phyloP scores from a whole-genome alignment of 1,140 invertebrate species.

The Oncopodura yosiiana region DNA sequence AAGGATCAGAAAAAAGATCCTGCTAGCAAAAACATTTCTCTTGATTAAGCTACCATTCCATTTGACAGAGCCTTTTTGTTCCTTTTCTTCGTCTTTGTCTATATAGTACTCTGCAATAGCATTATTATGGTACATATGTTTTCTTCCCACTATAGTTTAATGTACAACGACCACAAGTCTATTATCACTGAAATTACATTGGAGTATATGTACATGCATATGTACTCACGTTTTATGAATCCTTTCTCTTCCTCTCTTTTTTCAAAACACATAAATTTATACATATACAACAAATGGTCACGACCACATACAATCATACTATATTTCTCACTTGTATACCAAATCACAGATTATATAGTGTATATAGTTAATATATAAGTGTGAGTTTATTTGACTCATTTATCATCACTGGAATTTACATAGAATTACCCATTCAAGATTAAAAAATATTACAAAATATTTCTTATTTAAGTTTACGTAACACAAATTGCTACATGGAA shows the following conservation, averaged over 20 bases:
- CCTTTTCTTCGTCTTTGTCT: background rate
- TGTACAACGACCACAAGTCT: background rate
- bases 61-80: constrained; percentile 31
- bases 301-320: too few species aligned
- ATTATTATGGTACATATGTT: background rate
- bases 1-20: constrained; percentile 15
- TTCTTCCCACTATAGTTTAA: background rate
- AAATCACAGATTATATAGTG: too few species aligned
- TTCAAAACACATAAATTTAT: too few species aligned
- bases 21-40: constrained; percentile 29
- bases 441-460: too few species aligned
- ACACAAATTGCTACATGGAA: too few species aligned
- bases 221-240: background rate
- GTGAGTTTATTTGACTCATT: too few species aligned
- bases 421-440: too few species aligned
- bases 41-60: constrained; percentile 31
- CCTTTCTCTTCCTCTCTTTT: background rate
- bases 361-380: too few species aligned
- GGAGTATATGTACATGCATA: background rate
- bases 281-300: too few species aligned
- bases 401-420: too few species aligned
- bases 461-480: too few species aligned
- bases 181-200: background rate
- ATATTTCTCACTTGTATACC: too few species aligned
- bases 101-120: background rate